Evolutionary conservation across 2,113 vertebrate genomes (phyloP).

Genomic region (Zingel zingel): DNA sequence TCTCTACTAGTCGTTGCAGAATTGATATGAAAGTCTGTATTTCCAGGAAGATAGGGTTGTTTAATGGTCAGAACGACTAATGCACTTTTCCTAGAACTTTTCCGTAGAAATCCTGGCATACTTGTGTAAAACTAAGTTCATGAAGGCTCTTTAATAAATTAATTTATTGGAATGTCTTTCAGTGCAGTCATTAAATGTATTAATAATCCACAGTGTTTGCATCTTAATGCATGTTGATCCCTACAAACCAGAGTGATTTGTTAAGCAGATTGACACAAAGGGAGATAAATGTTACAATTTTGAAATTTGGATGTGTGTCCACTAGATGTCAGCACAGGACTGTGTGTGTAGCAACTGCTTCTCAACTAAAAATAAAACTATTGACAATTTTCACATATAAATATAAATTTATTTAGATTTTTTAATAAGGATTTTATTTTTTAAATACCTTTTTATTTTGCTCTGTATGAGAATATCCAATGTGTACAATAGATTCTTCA

Average conservation of each 20-base stretch:
- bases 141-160: constrained; percentile 16
- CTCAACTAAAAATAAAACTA: background rate
- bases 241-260: background rate
- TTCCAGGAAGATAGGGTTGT: background rate
- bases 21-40: background rate
- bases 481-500: constrained; percentile 29
- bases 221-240: background rate
- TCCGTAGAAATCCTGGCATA: background rate
- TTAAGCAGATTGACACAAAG: background rate
- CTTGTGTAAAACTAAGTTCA: background rate
- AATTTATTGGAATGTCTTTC: background rate
- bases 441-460: constrained; percentile 30
- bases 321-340: constrained; percentile 50
- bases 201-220: background rate
- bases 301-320: constrained; percentile 22
- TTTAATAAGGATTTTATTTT: constrained; percentile 32
- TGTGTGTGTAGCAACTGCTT: background rate
- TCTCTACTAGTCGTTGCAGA: constrained; percentile 18
- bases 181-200: constrained; percentile 13
- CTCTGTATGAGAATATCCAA: constrained; percentile 29
- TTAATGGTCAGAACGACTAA: background rate
- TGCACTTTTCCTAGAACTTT: constrained; percentile 12
- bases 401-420: constrained; percentile 74
- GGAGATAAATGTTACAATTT: too few relatives aligned
- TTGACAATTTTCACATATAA: constrained; percentile 60